These are phyloP conservation scores for Dryobates pubescens DNA, from an alignment of 2,797 vertebrate genomes.

Conservation along the genomic window DNA sequence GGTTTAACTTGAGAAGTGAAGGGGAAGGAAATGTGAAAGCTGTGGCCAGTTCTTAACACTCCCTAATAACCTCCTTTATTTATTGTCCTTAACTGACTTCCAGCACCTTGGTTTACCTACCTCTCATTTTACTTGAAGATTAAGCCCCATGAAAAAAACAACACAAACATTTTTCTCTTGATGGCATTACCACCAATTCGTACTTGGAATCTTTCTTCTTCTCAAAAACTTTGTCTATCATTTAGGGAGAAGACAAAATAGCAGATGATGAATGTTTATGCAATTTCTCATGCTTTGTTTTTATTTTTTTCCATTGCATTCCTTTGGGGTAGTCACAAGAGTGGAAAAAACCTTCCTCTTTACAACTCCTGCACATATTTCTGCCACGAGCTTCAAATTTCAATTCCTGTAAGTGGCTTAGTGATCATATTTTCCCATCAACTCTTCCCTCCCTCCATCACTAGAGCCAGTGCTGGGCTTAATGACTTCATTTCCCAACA, in stretches of 20 bases:
- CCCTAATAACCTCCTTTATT: neutral
- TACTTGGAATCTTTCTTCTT: neutral
- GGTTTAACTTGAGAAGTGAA: neutral
- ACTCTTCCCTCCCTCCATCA: accelerated
- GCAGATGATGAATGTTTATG: neutral
- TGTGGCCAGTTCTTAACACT: neutral
- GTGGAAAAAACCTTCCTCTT: neutral
- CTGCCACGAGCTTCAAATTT: neutral
- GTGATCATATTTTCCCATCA: constrained; percentile 8
- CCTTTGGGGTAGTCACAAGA: neutral
- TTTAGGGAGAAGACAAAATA: neutral
- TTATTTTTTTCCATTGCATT: neutral
- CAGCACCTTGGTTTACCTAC: neutral
- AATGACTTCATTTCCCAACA: constrained; percentile 1
- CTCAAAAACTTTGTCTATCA: neutral
- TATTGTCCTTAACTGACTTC: neutral
- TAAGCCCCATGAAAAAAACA: neutral
- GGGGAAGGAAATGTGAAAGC: neutral
- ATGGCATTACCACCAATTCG: neutral
- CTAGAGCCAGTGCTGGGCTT: neutral
- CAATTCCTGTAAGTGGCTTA: constrained; percentile 18
- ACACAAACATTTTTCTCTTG: neutral
- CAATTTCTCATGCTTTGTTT: neutral
- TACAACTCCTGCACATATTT: neutral
- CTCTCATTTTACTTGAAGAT: neutral